These are phyloP conservation scores for Heliconius hewitsoni DNA, from an alignment of 1,140 invertebrate species.

Conservation along the genomic window DNA sequence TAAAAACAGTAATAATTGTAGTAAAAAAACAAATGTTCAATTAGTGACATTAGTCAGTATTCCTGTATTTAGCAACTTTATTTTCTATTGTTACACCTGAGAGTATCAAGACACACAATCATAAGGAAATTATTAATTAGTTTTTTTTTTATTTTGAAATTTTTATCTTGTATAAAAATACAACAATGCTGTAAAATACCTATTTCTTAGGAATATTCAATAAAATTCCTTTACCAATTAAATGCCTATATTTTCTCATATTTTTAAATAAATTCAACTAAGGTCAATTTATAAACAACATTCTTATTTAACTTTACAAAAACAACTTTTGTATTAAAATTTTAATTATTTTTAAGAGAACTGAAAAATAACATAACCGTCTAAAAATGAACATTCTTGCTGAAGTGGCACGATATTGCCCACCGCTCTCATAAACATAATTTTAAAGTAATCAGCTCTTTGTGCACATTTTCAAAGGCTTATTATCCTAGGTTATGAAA, in stretches of 20 bases:
- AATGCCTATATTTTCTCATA: too few relatives aligned
- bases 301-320: too few relatives aligned
- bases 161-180: too few relatives aligned
- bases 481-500: slow-evolving; percentile 68
- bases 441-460: slow-evolving; percentile 73
- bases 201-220: too few relatives aligned
- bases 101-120: background rate
- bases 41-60: background rate
- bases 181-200: too few relatives aligned
- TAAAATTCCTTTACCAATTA: too few relatives aligned
- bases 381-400: slow-evolving; percentile 25
- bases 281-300: too few relatives aligned
- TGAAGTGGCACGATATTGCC: slow-evolving; percentile 50
- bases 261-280: too few relatives aligned
- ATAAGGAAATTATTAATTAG: background rate
- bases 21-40: background rate
- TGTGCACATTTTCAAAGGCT: slow-evolving; percentile 67
- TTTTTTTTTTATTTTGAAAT: too few relatives aligned
- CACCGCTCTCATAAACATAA: slow-evolving; percentile 49
- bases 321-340: background rate
- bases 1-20: too few relatives aligned
- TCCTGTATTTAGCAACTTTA: slow-evolving; percentile 1
- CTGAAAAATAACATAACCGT: background rate
- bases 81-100: background rate
- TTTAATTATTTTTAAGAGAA: background rate